These are phyloP conservation scores for Metellina segmentata DNA, from an alignment of 2,888 invertebrate genomes.

Conservation along the genomic window DNA sequence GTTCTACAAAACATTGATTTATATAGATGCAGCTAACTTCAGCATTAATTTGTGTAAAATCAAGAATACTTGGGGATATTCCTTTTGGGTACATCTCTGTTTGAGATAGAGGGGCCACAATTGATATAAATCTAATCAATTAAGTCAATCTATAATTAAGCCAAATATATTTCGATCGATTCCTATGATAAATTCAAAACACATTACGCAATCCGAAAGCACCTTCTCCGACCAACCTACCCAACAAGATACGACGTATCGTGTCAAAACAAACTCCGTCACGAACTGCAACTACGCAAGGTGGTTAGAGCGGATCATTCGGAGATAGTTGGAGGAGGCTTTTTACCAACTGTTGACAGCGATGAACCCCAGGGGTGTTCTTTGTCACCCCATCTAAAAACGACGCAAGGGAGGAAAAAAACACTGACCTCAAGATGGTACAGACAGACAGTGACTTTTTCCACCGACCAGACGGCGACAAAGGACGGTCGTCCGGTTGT, in stretches of 20 bases:
- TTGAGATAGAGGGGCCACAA: no score
- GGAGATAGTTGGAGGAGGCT: not conserved
- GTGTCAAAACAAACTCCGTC: slow-evolving; percentile 50
- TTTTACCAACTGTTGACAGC: slow-evolving; percentile 68
- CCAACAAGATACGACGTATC: slow-evolving; percentile 18
- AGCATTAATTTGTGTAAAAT: no score
- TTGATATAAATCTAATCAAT: no score
- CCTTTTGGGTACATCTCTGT: no score
- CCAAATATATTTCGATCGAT: no score
- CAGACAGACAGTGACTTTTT: slow-evolving; percentile 31
- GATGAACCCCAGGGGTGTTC: slow-evolving; percentile 51
- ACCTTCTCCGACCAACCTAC: slow-evolving; percentile 12
- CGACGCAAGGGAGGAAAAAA: slow-evolving; percentile 3
- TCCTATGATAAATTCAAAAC: not conserved
- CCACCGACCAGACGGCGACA: slow-evolving; percentile 68
- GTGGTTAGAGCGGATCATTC: slow-evolving; percentile 28
- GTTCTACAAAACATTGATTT: no score
- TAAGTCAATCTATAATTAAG: no score
- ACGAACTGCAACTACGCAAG: not conserved
- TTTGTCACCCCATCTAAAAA: slow-evolving; percentile 56
- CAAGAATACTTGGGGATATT: no score
- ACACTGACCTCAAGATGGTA: slow-evolving; percentile 53
- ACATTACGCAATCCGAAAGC: not conserved
- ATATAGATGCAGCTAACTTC: no score
- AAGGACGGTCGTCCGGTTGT: slow-evolving; percentile 32